These are phyloP conservation scores for Sympetrum striolatum DNA, from an alignment of 2,888 invertebrate genomes.

Conservation along the genomic window DNA sequence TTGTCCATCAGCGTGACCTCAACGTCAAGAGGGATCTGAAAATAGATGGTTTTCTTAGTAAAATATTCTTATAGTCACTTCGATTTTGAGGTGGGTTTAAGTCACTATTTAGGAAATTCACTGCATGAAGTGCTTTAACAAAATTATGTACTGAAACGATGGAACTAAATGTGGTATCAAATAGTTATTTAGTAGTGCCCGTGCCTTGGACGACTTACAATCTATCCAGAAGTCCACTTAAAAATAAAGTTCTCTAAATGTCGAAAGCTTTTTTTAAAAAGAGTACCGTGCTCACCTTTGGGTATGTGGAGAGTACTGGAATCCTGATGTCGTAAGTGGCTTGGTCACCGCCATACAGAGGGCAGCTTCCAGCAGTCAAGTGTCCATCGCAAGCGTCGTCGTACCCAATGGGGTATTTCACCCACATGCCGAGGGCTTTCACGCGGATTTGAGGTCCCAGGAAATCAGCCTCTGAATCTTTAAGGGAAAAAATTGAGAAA, in stretches of 20 bases:
- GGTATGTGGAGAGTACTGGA: not conserved
- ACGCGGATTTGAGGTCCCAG: not conserved
- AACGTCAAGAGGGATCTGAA: not conserved
- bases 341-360: not conserved
- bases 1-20: not conserved
- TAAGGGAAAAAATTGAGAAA: not conserved
- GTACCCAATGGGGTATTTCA: slow-evolving; percentile 1
- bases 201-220: too few species aligned
- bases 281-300: not conserved
- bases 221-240: too few species aligned
- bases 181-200: too few species aligned
- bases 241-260: too few species aligned
- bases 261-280: not conserved
- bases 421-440: slow-evolving; percentile 1
- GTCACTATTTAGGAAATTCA: too few species aligned
- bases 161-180: too few species aligned
- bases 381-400: not conserved
- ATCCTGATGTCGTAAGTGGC: slow-evolving; percentile 8
- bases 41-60: not conserved
- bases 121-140: too few species aligned
- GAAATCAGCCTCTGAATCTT: not conserved
- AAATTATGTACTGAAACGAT: too few species aligned
- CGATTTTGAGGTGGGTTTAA: too few species aligned
- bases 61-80: not conserved
- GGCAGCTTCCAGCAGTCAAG: not conserved